Conservation (phyloP, 2,113 vertebrate genomes). For the Nothocercus nigrocapillus region DNA sequence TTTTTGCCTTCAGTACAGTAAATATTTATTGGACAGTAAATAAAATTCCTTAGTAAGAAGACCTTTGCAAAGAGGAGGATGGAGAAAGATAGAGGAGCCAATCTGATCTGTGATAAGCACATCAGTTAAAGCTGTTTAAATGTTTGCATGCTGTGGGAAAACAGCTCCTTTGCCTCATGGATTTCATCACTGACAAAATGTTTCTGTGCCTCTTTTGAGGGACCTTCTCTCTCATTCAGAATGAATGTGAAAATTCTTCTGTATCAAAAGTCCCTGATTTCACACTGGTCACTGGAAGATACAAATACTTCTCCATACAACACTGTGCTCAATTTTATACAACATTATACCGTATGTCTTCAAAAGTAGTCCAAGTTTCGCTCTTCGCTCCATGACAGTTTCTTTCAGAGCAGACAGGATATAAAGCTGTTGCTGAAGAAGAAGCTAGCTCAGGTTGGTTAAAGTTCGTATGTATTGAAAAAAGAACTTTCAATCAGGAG, state of each 20-base stretch:
- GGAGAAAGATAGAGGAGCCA: neutral
- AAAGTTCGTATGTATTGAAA: neutral
- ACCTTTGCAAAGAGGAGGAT: neutral
- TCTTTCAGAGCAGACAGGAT: neutral
- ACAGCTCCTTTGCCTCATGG: neutral
- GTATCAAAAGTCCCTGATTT: neutral
- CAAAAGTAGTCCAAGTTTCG: neutral
- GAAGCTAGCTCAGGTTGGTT: neutral
- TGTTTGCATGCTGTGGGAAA: neutral
- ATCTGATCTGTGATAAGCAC: neutral
- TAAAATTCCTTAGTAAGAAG: neutral
- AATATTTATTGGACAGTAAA: conserved; percentile 11
- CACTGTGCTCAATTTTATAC: neutral
- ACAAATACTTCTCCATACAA: neutral
- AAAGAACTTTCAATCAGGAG: neutral
- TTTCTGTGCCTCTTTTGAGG: neutral
- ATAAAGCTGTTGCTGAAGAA: neutral
- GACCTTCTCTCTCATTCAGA: neutral
- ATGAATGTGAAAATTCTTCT: neutral
- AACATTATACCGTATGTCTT: neutral
- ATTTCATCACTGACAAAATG: neutral
- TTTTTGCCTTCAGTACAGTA: neutral
- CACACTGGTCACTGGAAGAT: neutral
- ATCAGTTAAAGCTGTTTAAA: neutral
- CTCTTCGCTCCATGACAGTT: neutral